Conservation (phyloP, 2,113 vertebrate species). For the Crypturellus undulatus region DNA sequence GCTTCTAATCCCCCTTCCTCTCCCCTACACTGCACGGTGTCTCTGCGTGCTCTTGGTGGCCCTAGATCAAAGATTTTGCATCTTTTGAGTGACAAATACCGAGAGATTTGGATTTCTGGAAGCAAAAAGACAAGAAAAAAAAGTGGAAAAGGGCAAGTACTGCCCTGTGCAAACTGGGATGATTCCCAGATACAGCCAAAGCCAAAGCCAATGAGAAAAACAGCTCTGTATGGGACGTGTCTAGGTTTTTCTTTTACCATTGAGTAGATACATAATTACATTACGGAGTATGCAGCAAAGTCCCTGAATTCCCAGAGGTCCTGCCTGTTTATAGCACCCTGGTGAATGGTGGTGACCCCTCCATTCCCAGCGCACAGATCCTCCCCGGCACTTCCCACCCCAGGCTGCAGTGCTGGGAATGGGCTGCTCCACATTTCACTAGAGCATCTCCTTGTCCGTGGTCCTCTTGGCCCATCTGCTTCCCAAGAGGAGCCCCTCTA, state of each 20-base stretch:
- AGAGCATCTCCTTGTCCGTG: neutral
- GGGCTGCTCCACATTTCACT: neutral
- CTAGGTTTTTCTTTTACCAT: rapidly evolving
- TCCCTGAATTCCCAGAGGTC: neutral
- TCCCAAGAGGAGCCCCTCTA: neutral
- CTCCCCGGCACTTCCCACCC: neutral
- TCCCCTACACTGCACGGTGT: neutral
- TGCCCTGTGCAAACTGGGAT: neutral
- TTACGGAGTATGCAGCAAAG: neutral
- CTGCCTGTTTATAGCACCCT: neutral
- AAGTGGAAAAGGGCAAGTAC: neutral
- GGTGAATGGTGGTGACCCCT: neutral
- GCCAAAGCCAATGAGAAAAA: neutral
- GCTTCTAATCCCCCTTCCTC: neutral
- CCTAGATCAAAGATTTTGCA: constrained; percentile 7
- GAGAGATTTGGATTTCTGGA: neutral
- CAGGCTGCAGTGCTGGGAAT: neutral
- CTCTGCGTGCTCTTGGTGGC: neutral
- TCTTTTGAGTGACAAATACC: neutral
- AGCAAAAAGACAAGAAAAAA: neutral
- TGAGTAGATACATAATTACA: neutral
- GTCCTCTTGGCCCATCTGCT: neutral
- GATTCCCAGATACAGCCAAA: neutral
- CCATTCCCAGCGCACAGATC: rapidly evolving
- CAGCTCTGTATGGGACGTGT: rapidly evolving